Evolutionary conservation across 1,140 invertebrate species (phyloP).

Genomic region (Propsilocerus akamusi): DNA sequence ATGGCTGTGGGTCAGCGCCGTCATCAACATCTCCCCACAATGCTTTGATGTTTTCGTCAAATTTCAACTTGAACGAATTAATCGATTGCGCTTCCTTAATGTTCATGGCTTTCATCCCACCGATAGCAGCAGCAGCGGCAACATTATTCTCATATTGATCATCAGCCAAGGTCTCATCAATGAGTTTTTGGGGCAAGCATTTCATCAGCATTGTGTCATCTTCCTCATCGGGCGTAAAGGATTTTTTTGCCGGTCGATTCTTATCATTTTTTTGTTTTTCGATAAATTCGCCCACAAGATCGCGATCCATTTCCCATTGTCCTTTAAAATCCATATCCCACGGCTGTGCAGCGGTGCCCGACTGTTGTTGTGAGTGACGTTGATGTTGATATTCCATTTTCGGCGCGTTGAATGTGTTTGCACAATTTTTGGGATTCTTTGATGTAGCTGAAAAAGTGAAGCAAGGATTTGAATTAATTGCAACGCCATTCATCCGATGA

Average conservation of each 20-base stretch:
- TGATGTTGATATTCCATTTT: background rate
- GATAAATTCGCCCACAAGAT: background rate
- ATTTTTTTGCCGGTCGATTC: no score
- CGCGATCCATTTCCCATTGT: constrained; percentile 1
- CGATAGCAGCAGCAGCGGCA: no score
- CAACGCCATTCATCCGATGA: no score
- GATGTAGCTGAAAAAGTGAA: no score
- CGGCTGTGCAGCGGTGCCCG: background rate
- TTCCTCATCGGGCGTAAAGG: background rate
- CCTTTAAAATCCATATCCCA: constrained; percentile 4
- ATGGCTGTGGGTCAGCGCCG: background rate
- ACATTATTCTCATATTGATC: background rate
- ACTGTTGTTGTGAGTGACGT: no score
- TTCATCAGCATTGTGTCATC: background rate
- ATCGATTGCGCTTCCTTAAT: background rate
- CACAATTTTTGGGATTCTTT: background rate
- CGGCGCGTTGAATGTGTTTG: background rate
- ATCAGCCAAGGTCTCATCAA: background rate
- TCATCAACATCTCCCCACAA: background rate
- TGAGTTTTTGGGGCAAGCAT: background rate
- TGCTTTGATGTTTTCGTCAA: background rate
- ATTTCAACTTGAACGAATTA: background rate
- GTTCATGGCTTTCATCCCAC: background rate
- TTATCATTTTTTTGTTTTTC: background rate
- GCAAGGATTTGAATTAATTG: no score